Evolutionary conservation across 2,113 vertebrate genomes (phyloP).

Genomic region (Chelonoidis abingdonii): DNA sequence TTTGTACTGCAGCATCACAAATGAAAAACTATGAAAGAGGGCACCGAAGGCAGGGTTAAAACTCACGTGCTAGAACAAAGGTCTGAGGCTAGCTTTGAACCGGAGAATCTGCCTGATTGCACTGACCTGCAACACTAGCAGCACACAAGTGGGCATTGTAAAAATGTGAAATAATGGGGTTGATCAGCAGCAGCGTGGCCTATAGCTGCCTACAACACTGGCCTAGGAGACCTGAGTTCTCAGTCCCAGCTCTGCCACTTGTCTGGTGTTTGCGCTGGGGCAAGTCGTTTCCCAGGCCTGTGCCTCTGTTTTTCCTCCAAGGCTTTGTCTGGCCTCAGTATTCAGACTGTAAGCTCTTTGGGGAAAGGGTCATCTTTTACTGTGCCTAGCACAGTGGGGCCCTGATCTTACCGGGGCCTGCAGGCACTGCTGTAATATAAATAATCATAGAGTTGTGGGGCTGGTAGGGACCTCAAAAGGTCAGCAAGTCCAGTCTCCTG

Average conservation of each 20-base stretch:
- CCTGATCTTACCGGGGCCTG: not conserved
- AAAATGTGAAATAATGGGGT: not conserved
- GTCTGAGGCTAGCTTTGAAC: not conserved
- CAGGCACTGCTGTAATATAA: not conserved
- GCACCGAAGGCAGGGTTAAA: not conserved
- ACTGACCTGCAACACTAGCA: not conserved
- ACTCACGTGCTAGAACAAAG: not conserved
- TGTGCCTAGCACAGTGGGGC: not conserved
- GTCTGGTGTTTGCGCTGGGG: not conserved
- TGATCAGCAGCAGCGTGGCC: not conserved
- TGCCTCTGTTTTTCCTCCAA: not conserved
- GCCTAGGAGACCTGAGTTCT: not conserved
- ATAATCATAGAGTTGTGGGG: not conserved
- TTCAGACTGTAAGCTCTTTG: not conserved
- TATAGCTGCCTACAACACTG: not conserved
- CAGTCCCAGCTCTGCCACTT: not conserved
- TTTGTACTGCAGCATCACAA: not conserved
- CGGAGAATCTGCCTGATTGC: not conserved
- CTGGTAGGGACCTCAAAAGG: not conserved
- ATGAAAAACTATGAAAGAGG: rapidly evolving
- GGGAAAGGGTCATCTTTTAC: not conserved
- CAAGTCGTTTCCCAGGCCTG: not conserved
- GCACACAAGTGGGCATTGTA: not conserved
- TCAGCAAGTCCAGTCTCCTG: not conserved
- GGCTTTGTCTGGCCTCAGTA: not conserved